These are phyloP conservation scores for Ferrisia virgata DNA, from an alignment of 2,888 invertebrate species.

Conservation along the genomic window DNA sequence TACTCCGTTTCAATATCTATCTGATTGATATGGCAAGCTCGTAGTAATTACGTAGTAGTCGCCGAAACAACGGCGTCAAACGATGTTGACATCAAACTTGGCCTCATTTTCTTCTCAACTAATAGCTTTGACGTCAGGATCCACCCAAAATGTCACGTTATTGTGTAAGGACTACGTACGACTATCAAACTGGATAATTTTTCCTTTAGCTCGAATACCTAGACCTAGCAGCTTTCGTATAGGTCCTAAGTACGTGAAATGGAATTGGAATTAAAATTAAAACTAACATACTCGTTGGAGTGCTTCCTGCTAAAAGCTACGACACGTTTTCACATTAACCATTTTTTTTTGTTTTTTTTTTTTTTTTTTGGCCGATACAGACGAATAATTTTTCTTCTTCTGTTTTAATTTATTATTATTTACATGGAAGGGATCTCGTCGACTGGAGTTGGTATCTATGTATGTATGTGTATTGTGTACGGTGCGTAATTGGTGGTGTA, in stretches of 20 bases:
- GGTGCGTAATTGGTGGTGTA: background rate
- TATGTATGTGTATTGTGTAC: too few species aligned
- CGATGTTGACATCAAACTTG: constrained; percentile 13
- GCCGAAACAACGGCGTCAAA: background rate
- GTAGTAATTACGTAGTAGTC: background rate
- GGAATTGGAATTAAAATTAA: too few species aligned
- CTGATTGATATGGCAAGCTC: background rate
- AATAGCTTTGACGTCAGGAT: background rate
- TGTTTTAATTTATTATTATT: constrained; percentile 24
- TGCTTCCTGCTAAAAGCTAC: background rate
- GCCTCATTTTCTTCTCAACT: background rate
- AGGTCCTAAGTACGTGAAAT: too few species aligned
- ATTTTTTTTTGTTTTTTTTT: background rate
- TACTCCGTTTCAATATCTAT: background rate
- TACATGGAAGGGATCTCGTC: background rate
- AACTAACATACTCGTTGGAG: background rate
- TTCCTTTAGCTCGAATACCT: too few species aligned
- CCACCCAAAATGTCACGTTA: background rate
- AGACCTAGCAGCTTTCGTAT: too few species aligned
- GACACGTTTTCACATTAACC: background rate
- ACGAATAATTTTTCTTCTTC: constrained; percentile 9
- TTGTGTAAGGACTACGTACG: background rate
- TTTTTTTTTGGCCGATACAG: background rate
- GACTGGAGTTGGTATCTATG: background rate
- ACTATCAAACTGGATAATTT: background rate